Evolutionary conservation across 2,888 invertebrate genomes (phyloP), one percentile per base, ranked within the genome.

Genomic region (Sussaba pulchella): DNA sequence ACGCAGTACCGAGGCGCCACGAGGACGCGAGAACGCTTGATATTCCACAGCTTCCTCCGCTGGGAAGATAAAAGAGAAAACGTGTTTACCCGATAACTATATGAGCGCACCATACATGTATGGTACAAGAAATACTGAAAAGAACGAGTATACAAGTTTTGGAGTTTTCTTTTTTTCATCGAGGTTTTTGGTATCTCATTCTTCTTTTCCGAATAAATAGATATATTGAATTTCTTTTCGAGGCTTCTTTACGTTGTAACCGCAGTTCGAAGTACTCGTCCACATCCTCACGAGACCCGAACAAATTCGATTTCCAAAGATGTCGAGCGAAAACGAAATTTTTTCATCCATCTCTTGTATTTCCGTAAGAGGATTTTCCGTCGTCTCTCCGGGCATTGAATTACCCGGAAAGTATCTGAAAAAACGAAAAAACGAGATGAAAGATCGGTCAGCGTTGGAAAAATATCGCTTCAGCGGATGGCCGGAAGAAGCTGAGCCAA

Each of bases 211-310:
- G 45, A 77, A 54, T 64, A 64, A 64, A 64, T 47, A 64, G 70
- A 66, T 77, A 77, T 77, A 77, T 77, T 64, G 77, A 39, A 77
- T 77, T 64, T 66, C 57, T 64, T 47, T 39, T 43, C 31, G 9
- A 8, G 31, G 57, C 70, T 77, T 17, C 54, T 43, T 10, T 36
- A 31, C 31, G 19, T 52, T 57, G 24, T 19, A 45, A 36, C 61
- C 39, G 24, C 64, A 39, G 36, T 64, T 54, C 77, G 64, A 26
- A 57, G 39, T 47, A 71, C 57, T 31, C 61, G 47, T 64, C 69
- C 41, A 43, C 45, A 24, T 43, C 24, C 64, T 63, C 77, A 24
- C 45, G 57, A 69, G 45, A 74, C 52, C 45, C 47, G 26, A 31
- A 61, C 54, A 45, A n/a, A 76, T 76, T 76, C 63, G 54, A 70